Evolutionary conservation across 2,888 invertebrate species (phyloP).

Genomic region (Pediacus dermestoides): DNA sequence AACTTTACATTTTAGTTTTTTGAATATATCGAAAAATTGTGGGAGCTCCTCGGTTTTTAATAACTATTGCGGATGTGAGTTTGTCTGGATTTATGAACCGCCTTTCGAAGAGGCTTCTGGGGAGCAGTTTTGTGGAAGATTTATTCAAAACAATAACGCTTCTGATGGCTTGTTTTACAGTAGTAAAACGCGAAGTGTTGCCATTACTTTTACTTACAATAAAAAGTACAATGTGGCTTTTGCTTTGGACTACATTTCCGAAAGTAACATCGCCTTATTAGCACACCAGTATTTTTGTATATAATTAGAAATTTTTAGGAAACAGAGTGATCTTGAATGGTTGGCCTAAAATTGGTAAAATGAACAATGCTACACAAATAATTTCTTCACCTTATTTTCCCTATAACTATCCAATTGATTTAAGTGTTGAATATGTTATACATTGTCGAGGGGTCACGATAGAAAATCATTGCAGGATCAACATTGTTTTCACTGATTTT

Average conservation of each 20-base stretch:
- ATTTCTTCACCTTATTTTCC: constrained; percentile 68
- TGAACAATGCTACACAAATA: constrained; percentile 51
- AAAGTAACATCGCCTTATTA: constrained; percentile 48
- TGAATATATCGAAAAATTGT: constrained; percentile 43
- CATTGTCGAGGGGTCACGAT: constrained; percentile 51
- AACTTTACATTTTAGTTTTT: constrained; percentile 31
- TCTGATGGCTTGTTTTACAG: constrained; percentile 52
- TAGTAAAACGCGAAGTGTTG: constrained; percentile 59
- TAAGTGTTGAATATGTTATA: constrained; percentile 63
- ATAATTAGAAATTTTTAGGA: constrained; percentile 46
- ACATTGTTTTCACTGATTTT: constrained; percentile 65
- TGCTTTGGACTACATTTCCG: constrained; percentile 60
- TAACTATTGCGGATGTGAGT: constrained; percentile 56
- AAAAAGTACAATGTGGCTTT: constrained; percentile 60
- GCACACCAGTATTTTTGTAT: constrained; percentile 1
- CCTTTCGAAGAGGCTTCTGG: constrained; percentile 60
- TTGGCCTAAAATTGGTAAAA: constrained; percentile 44
- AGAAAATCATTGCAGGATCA: constrained; percentile 54
- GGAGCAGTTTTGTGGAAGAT: constrained; percentile 58
- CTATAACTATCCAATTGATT: constrained; percentile 61
- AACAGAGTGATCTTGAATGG: constrained; percentile 56
- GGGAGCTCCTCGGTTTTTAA: constrained; percentile 35
- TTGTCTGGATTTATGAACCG: constrained; percentile 63
- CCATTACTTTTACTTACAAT: constrained; percentile 58
- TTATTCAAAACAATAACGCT: constrained; percentile 34